These are phyloP conservation scores for Phoxinus phoxinus DNA, from an alignment of 2,113 vertebrate species.

Conservation along the genomic window DNA sequence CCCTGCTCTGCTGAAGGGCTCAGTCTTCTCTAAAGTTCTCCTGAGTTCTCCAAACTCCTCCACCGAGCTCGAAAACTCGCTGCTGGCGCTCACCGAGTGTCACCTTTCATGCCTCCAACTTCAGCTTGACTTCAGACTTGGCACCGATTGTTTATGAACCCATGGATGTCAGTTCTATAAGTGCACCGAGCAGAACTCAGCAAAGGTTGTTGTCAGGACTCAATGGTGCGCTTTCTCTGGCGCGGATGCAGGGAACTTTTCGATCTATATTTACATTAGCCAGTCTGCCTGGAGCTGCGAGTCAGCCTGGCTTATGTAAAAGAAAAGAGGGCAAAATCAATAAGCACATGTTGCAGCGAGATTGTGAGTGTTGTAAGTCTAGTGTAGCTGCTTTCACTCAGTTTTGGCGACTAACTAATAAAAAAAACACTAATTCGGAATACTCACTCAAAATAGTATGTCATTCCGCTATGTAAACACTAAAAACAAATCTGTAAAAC, in stretches of 20 bases:
- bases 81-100: constrained; percentile 27
- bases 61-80: constrained; percentile 34
- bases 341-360: constrained; percentile 35
- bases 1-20: constrained; percentile 44
- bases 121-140: constrained; percentile 37
- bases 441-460: too few relatives aligned
- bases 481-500: too few relatives aligned
- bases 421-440: neutral
- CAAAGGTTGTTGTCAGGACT: constrained; percentile 37
- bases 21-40: constrained; percentile 33
- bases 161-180: constrained; percentile 17
- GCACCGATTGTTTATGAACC: constrained; percentile 30
- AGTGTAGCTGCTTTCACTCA: neutral
- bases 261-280: constrained; percentile 64
- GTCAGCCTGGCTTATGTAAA: constrained; percentile 62
- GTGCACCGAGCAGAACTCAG: constrained; percentile 13
- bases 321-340: constrained; percentile 46
- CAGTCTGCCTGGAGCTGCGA: constrained; percentile 54
- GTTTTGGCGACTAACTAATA: neutral
- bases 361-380: neutral
- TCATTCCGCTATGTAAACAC: too few relatives aligned
- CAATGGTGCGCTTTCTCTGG: constrained; percentile 35
- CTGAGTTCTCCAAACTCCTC: constrained; percentile 50
- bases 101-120: constrained; percentile 46
- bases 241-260: constrained; percentile 48